Evolutionary conservation across 2,888 invertebrate species (phyloP), one percentile per base, ranked within the genome.

Genomic region (Drosophila suboccidentalis): DNA sequence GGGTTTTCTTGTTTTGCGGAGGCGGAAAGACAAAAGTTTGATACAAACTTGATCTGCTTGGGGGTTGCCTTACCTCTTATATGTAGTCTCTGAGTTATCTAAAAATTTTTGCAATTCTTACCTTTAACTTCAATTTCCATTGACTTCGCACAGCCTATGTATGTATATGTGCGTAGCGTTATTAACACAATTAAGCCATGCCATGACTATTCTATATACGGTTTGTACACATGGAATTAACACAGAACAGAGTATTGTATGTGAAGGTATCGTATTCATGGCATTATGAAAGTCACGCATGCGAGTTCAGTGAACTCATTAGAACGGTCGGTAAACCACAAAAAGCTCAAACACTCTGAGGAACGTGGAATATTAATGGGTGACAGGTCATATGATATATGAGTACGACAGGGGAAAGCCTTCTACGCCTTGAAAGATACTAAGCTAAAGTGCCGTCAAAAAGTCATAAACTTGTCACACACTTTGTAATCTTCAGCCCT

Each of bases 391-490:
- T 82, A 71, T 82, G 74, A 84, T 53, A 68, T 64, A 32, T 10
- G 29, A 29, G 32, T 32, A 71, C 54, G 76, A 65, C 46, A 44
- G 53, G 39, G 36, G 22, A 29, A 57, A 46, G 57, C 36, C 36
- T 46, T 57, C 57, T 46, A 38, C 15, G 34, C 22, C 22, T 22
- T 22, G 32, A 51, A n/a, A 32, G 49, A 50, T 50, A 57, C 60
- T 62, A 60, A 65, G 74, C 76, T 77, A 67, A 60, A 77, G 66
- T 51, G 78, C 78, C 80, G 80, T 82, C 88, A 82, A 74, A 86
- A 86, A 77, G 70, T 78, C 88, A 82, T 86, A 87, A 84, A 87
- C 74, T 87, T 86, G 80, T 78, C 81, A 82, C 76, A 82, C 87
- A 83, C 78, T 83, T 83, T 85, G 87, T 72, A 83, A 85, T 85